phyloP scores from a whole-genome alignment of 2,888 invertebrate genomes.

The Drosophila macrospina region DNA sequence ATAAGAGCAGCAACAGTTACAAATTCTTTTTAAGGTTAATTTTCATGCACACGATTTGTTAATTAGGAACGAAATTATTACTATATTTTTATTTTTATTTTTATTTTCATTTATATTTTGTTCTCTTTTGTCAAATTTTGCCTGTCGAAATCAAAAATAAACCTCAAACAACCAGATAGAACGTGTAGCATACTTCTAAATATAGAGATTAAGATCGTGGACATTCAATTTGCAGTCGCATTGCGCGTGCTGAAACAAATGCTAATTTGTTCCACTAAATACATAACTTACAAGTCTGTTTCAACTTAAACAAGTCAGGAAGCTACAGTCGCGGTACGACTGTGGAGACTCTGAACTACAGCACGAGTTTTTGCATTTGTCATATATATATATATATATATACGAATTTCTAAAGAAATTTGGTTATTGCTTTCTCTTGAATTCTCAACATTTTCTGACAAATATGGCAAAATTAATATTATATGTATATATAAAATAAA shows the following conservation, averaged over 20 bases:
- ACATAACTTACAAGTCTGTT: not conserved
- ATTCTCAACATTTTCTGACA: too few relatives aligned
- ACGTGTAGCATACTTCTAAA: conserved; percentile 31
- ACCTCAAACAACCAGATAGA: conserved; percentile 38
- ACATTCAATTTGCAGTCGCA: conserved; percentile 48
- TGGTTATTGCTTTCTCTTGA: too few relatives aligned
- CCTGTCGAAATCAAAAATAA: conserved; percentile 66
- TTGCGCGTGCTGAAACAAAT: conserved; percentile 15
- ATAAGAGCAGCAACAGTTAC: not conserved
- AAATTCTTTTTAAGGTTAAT: conserved; percentile 9
- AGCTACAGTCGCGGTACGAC: too few relatives aligned
- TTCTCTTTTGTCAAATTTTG: conserved; percentile 64
- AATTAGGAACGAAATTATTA: conserved; percentile 23
- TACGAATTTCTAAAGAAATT: too few relatives aligned
- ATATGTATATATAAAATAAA: too few relatives aligned
- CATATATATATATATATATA: too few relatives aligned
- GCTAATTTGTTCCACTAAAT: conserved; percentile 5
- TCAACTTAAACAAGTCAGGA: not conserved
- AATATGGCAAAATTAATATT: too few relatives aligned
- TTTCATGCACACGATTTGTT: conserved; percentile 34
- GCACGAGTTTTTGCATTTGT: too few relatives aligned
- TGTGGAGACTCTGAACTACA: too few relatives aligned
- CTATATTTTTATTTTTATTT: conserved; percentile 1
- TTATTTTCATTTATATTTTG: not conserved
- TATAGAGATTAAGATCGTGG: conserved; percentile 61